Evolutionary conservation across 2,113 vertebrate genomes (phyloP).

Genomic region (Myotis lucifugus): DNA sequence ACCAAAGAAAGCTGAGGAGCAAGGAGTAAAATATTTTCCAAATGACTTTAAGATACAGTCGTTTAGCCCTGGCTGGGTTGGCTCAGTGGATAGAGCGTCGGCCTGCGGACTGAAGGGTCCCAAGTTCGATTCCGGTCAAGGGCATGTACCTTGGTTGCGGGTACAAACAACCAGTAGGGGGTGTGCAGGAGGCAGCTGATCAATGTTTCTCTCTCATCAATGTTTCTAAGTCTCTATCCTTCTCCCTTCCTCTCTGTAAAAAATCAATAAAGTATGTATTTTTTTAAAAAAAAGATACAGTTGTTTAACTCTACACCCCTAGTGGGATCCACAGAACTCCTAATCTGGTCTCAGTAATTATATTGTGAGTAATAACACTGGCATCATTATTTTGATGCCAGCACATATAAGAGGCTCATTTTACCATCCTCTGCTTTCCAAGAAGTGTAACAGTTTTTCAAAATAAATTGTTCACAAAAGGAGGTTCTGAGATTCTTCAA

Average conservation of each 20-base stretch:
- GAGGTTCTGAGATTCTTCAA: not conserved
- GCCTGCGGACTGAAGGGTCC: too few species aligned
- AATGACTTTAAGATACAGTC: not conserved
- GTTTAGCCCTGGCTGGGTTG: not conserved
- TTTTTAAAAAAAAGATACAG: not conserved
- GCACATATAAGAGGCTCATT: not conserved
- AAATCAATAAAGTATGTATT: too few species aligned
- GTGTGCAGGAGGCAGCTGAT: too few species aligned
- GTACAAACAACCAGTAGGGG: too few species aligned
- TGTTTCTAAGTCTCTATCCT: too few species aligned
- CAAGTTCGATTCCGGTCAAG: too few species aligned
- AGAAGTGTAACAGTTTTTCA: not conserved
- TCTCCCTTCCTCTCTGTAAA: too few species aligned
- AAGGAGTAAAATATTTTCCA: not conserved
- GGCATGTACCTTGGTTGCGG: too few species aligned
- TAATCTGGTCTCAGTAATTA: not conserved
- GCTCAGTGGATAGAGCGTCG: too few species aligned
- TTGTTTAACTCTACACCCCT: not conserved
- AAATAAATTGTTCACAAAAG: not conserved
- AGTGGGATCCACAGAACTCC: not conserved
- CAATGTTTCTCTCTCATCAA: too few species aligned
- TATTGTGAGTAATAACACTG: not conserved
- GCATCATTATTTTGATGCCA: not conserved
- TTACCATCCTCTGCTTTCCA: not conserved
- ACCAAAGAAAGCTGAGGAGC: not conserved